Conservation (phyloP, 1,140 invertebrate genomes). For the Maniola jurtina region DNA sequence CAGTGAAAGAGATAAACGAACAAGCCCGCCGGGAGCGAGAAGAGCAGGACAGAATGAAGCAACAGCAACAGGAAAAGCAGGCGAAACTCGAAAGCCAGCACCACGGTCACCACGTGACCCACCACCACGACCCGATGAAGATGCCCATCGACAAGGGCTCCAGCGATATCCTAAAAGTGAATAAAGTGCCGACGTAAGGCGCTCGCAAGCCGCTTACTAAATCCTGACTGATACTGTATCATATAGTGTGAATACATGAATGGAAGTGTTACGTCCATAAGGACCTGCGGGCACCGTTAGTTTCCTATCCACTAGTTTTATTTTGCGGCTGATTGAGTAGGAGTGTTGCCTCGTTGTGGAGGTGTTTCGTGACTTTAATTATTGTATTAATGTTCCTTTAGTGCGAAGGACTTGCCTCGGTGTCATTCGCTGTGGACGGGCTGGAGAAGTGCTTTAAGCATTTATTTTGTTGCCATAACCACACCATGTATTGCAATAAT, state of each 20-base stretch:
- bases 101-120: constrained; percentile 78
- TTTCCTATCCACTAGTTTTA: constrained; percentile 75
- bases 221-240: constrained; percentile 76
- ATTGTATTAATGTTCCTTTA: constrained; percentile 74
- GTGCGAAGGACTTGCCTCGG: constrained; percentile 70
- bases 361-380: constrained; percentile 58
- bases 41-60: constrained; percentile 94
- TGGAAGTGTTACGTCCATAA: constrained; percentile 69
- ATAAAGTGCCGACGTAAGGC: constrained; percentile 83
- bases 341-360: constrained; percentile 60
- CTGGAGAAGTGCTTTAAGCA: constrained; percentile 79
- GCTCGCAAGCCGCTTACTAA: constrained; percentile 52
- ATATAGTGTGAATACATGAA: constrained; percentile 74
- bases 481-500: constrained; percentile 78
- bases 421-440: constrained; percentile 69
- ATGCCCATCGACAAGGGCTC: constrained; percentile 82
- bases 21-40: constrained; percentile 93
- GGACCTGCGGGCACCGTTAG: constrained; percentile 61
- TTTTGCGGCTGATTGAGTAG: constrained; percentile 64
- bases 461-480: constrained; percentile 80
- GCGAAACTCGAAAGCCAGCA: constrained; percentile 84
- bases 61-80: constrained; percentile 92
- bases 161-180: constrained; percentile 83
- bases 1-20: constrained; percentile 97
- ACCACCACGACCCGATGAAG: constrained; percentile 80